These are phyloP conservation scores for Polydrusus pterygomalis DNA, from an alignment of 2,888 invertebrate species.

Conservation along the genomic window DNA sequence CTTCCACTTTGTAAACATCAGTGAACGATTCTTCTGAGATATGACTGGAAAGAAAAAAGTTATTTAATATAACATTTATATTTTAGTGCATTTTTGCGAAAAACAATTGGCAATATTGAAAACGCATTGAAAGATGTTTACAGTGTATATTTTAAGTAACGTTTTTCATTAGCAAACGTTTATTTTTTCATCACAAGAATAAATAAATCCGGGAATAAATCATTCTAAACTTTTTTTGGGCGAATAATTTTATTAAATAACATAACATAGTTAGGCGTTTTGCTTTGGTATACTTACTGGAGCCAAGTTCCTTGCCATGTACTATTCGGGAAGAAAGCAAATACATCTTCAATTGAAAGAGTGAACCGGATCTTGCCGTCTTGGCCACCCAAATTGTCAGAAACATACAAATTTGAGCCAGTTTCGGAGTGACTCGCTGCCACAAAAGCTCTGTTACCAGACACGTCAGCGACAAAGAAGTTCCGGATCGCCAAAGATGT, in stretches of 20 bases:
- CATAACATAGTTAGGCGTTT: too few relatives aligned
- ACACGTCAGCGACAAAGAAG: constrained; percentile 90
- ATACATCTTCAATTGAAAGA: constrained; percentile 85
- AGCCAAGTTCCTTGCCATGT: constrained; percentile 90
- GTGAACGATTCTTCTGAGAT: constrained; percentile 84
- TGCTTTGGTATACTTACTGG: constrained; percentile 76
- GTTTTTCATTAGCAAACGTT: too few relatives aligned
- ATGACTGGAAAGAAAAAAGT: constrained; percentile 41
- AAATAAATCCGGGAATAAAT: too few relatives aligned
- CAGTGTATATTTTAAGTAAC: too few relatives aligned
- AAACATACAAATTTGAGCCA: constrained; percentile 87
- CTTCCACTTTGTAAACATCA: constrained; percentile 91
- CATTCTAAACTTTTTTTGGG: too few relatives aligned
- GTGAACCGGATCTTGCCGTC: constrained; percentile 80
- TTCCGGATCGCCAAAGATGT: constrained; percentile 79
- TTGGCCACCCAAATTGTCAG: constrained; percentile 78
- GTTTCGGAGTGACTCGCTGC: constrained; percentile 86
- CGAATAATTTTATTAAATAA: too few relatives aligned
- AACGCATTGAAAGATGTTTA: too few relatives aligned
- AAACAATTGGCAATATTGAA: too few relatives aligned
- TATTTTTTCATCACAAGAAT: too few relatives aligned
- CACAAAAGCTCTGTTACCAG: constrained; percentile 86
- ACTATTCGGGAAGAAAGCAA: constrained; percentile 88
- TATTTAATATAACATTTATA: background rate
- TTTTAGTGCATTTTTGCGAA: too few relatives aligned